A percentile compares a stretch with the other conserved stretches of the same genome.
Evolutionary conservation across 2,113 vertebrate species (phyloP).

Genomic region (Indicator indicator): DNA sequence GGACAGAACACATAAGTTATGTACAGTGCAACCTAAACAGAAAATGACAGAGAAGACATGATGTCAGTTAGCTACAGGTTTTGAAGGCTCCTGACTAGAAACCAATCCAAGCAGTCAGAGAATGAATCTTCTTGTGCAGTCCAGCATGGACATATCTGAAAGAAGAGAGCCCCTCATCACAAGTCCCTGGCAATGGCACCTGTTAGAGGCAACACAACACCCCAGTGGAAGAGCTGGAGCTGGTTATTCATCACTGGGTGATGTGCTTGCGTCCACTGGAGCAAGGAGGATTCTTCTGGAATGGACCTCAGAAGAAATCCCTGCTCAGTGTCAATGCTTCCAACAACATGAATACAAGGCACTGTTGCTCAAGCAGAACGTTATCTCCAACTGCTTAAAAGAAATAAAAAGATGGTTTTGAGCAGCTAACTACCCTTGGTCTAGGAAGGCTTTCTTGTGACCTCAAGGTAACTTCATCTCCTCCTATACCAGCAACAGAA

Average conservation of each 20-base stretch:
- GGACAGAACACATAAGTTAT: background rate
- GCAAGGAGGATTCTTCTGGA: slow-evolving; percentile 52
- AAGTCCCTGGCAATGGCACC: background rate
- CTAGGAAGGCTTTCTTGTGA: slow-evolving; percentile 26
- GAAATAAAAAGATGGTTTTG: background rate
- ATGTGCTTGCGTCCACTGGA: slow-evolving; percentile 26
- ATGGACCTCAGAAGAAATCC: slow-evolving; percentile 38
- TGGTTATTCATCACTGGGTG: slow-evolving; percentile 21
- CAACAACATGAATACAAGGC: slow-evolving; percentile 41
- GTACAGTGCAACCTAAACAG: background rate
- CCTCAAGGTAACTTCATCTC: background rate
- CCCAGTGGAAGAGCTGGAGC: slow-evolving; percentile 23
- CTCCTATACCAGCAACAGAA: slow-evolving; percentile 36
- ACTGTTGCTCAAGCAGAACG: slow-evolving; percentile 39
- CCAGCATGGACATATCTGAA: background rate
- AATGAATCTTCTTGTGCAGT: slow-evolving; percentile 31
- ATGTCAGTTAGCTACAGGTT: slow-evolving; percentile 10
- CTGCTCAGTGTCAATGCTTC: background rate
- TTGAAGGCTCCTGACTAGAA: slow-evolving; percentile 12
- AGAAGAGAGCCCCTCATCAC: background rate
- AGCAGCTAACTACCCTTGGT: slow-evolving; percentile 12
- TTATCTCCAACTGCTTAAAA: background rate
- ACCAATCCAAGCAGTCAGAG: slow-evolving; percentile 13
- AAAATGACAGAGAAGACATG: background rate
- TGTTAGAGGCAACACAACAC: slow-evolving; percentile 12